Evolutionary conservation across 2,113 vertebrate genomes (phyloP).

Genomic region (Carlito syrichta): DNA sequence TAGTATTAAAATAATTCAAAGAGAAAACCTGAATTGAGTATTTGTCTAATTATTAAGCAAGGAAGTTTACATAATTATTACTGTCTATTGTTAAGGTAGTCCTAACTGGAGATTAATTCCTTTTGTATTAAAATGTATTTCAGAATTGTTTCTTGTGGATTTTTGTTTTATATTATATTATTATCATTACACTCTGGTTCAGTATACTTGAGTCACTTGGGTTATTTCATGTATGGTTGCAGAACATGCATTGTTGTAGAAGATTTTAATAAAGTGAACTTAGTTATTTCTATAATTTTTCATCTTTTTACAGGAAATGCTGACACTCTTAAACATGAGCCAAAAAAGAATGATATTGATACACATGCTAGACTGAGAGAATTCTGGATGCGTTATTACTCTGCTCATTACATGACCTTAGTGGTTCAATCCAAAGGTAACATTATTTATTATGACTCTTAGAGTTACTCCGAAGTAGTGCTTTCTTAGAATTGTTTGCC

Average conservation of each 20-base stretch:
- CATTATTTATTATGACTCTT: background rate
- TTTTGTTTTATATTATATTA: constrained; percentile 35
- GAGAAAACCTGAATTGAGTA: constrained; percentile 4
- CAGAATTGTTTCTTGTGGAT: constrained; percentile 30
- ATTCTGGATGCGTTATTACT: constrained; percentile 95
- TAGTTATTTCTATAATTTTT: constrained; percentile 1
- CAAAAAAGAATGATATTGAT: constrained; percentile 90
- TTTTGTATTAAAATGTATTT: constrained; percentile 38
- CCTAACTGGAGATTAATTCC: constrained; percentile 23
- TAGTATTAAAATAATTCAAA: constrained; percentile 38
- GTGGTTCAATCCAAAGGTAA: constrained; percentile 96
- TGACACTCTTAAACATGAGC: constrained; percentile 94
- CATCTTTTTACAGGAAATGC: constrained; percentile 88
- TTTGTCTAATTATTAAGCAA: constrained; percentile 17
- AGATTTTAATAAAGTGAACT: constrained; percentile 14
- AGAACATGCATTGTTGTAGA: background rate
- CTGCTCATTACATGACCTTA: constrained; percentile 97
- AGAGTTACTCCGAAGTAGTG: constrained; percentile 5
- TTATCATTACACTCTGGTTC: background rate
- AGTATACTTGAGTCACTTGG: constrained; percentile 19
- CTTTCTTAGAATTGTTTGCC: constrained; percentile 5
- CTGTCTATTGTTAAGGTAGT: constrained; percentile 9
- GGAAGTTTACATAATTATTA: background rate
- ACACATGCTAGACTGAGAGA: constrained; percentile 90
- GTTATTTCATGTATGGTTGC: background rate